Base-by-base conservation (phyloP, 2,113 vertebrate species). In the Nothobranchius kuhntae region DNA sequence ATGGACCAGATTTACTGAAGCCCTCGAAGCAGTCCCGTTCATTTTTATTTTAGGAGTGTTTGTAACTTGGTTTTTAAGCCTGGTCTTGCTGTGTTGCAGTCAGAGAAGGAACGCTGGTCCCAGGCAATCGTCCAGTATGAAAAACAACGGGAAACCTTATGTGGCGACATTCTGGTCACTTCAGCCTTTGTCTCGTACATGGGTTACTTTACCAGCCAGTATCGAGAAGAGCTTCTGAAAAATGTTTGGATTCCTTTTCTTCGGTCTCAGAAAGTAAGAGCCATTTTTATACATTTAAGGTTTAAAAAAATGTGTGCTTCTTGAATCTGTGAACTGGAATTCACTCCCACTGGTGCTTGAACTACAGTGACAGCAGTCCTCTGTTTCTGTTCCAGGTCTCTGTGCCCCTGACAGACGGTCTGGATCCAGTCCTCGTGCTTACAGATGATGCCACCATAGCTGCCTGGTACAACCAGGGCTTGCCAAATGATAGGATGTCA, bases 401-500 rank as follows among this genome's bases (percentile, higher is more conserved):
- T 68, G 77, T 92, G 81, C 91, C 94, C 47, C 79, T 94, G 87
- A 93, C 78, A 21, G 84, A 93, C 72, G 87, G 86, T 80, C 89
- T 94, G 89, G 95, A 94, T 75, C 80, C 86, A 2, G 69, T 93
- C 81, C 84, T 92, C 81, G 73, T 81, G 24, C 80, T 97, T 92
- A 95, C 85, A 9, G 94, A 95, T 76, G 95, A 94, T 74, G 93
- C 93, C 78, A 88, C 64, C 0, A 65, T 93, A 71, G 95, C 92
- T 5, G 81, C 92, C 51, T 93, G 93, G 95, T 93, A 94, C 87
- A 96, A 95, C 7, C 72, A 95, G 88, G 92, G 93, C 44, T 88
- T 96, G 85, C 95, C 94, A 51, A 74, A 86, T 40, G 95, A 96
- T 86, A 83, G 92, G 73, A 93, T 95, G 94, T 96, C 95, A 54